Evolutionary conservation across 2,797 vertebrate genomes (phyloP).

Genomic region (Psittacula derbiana): DNA sequence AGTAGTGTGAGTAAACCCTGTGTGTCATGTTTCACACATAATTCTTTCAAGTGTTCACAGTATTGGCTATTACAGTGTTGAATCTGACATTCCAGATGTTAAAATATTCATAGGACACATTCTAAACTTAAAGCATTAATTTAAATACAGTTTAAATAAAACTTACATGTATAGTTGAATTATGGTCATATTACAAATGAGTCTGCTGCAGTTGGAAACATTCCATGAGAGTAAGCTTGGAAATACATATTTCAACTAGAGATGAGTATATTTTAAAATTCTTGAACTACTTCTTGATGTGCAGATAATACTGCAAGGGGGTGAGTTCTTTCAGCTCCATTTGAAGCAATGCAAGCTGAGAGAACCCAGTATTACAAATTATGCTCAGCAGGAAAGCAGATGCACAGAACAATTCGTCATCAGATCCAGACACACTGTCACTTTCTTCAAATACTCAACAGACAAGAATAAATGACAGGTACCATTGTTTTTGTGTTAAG

Average conservation of each 20-base stretch:
- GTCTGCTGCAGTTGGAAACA: constrained; percentile 22
- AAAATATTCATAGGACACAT: constrained; percentile 41
- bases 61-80: constrained; percentile 76
- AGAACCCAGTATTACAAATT: constrained; percentile 14
- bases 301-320: not conserved
- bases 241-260: constrained; percentile 39
- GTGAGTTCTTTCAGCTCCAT: constrained; percentile 22
- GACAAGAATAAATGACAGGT: constrained; percentile 42
- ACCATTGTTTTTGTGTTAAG: not conserved
- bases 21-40: constrained; percentile 55
- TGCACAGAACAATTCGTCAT: not conserved
- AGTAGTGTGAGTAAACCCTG: constrained; percentile 67
- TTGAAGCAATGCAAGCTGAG: constrained; percentile 4
- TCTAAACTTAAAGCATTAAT: constrained; percentile 52
- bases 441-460: constrained; percentile 24
- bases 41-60: constrained; percentile 76
- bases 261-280: constrained; percentile 42
- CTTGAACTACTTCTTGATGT: constrained; percentile 36
- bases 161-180: constrained; percentile 20
- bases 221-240: not conserved
- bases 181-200: constrained; percentile 20
- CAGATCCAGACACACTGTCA: not conserved
- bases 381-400: not conserved
- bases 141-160: constrained; percentile 59
- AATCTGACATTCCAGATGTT: constrained; percentile 58